Evolutionary conservation across 2,113 vertebrate genomes (phyloP), one percentile per base, ranked within the genome.

Genomic region (Lophotis ruficrista): DNA sequence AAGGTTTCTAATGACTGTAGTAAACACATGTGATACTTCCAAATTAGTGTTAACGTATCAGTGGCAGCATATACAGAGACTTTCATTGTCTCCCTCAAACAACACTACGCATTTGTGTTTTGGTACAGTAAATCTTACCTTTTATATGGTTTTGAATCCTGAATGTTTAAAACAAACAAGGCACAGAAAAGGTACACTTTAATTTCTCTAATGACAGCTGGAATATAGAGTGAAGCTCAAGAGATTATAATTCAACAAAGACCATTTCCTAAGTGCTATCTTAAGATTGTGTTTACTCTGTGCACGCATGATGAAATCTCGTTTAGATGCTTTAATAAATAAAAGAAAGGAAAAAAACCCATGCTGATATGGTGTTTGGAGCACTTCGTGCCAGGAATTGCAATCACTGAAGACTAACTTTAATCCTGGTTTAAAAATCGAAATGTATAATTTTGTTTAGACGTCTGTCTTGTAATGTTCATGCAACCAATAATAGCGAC

Each of bases 81-180:
- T 94, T 95, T 41, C 45, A 41, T 64, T 83, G 76, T 94, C 12
- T 81, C 11, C 56, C 41, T 75, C 77, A 50, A 83, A 38, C 41
- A 71, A 16, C 61, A 31, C 23, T 20, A 31, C 1, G 14, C 24
- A 43, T 85, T 83, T 18, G 14, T 57, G 18, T 58, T 94, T 94
- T n/a, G 58, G 89, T 51, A 69, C 70, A 77, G 27, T 89, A 86
- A 91, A 54, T 91, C 75, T 92, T 87, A 50, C 73, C 75, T 89
- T 91, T 82, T 30, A 15, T 22, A 47, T 6, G 58, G 21, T 25
- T 93, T 79, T 90, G 84, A 78, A 65, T 56, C 23, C 37, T 75
- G 60, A 66, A 79, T 14, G 38, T 9, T 80, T 79, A 71, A 90
- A 88, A 85, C 76, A 94, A 96, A 90, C 60, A 83, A 89, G 53